Conservation (phyloP, 1,140 invertebrate genomes). For the Panulirus ornatus region DNA sequence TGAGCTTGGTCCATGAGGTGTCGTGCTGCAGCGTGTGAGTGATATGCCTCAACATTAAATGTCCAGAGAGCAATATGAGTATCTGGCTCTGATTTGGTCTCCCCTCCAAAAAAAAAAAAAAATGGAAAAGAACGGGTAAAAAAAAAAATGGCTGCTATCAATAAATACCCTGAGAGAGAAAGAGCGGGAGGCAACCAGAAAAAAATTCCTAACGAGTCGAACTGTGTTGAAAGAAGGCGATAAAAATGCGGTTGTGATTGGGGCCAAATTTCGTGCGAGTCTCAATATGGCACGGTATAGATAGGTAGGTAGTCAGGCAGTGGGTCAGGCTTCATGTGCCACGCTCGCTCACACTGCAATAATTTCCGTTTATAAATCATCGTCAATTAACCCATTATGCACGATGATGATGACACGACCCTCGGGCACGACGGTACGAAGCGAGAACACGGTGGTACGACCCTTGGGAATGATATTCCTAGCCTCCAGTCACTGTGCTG, state of each 20-base stretch:
- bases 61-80: neutral
- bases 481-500: no score
- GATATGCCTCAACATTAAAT: neutral
- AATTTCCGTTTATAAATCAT: neutral
- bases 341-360: neutral
- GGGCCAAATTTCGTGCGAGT: neutral
- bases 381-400: no score
- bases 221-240: conserved; percentile 6
- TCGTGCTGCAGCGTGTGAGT: no score
- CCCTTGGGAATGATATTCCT: no score
- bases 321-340: neutral
- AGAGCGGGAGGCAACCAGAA: neutral
- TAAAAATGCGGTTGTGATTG: neutral
- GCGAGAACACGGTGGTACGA: no score
- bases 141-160: neutral
- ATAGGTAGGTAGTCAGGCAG: neutral
- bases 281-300: neutral
- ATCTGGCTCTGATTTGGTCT: neutral
- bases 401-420: no score
- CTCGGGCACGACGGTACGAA: no score
- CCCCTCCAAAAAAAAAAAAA: no score
- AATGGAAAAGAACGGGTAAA: no score
- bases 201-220: conserved; percentile 9
- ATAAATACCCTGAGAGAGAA: neutral
- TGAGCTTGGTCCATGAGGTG: no score